These are phyloP conservation scores for Bucorvus abyssinicus DNA, from an alignment of 2,797 vertebrate species.

Conservation along the genomic window DNA sequence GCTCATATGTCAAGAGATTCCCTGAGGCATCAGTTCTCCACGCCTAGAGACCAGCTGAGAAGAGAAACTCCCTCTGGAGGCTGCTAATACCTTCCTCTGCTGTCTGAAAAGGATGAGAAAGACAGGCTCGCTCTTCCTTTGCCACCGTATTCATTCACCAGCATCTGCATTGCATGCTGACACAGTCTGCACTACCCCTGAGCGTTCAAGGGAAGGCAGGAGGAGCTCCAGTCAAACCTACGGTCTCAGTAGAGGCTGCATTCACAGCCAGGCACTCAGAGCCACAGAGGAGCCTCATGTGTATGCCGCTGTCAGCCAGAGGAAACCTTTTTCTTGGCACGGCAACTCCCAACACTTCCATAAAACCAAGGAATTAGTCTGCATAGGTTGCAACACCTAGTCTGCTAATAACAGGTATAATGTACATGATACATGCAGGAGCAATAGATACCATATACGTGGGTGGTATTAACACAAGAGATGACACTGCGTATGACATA, in stretches of 20 bases:
- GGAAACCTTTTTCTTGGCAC: neutral
- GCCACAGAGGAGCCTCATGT: neutral
- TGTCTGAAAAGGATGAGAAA: neutral
- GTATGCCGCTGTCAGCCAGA: neutral
- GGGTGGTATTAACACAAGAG: neutral
- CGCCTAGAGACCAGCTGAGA: neutral
- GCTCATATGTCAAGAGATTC: slow-evolving; percentile 5
- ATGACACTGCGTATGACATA: neutral
- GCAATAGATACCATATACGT: neutral
- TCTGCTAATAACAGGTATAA: neutral
- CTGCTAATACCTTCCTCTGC: slow-evolving; percentile 16
- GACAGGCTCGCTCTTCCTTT: neutral
- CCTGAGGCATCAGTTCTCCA: neutral
- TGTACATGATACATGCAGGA: fast-evolving
- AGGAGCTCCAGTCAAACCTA: slow-evolving; percentile 24
- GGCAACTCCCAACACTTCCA: neutral
- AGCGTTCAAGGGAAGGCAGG: neutral
- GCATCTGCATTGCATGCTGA: slow-evolving; percentile 38
- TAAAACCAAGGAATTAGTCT: slow-evolving; percentile 4
- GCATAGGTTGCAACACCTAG: neutral
- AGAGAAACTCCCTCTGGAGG: slow-evolving; percentile 61
- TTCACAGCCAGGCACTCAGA: neutral
- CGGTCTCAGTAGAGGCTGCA: neutral
- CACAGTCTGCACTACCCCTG: neutral
- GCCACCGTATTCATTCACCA: slow-evolving; percentile 17